A percentile compares a stretch with the other conserved stretches of the same genome.
phyloP scores from a whole-genome alignment of 1,140 invertebrate genomes.

The Campoletis sonorensis region DNA sequence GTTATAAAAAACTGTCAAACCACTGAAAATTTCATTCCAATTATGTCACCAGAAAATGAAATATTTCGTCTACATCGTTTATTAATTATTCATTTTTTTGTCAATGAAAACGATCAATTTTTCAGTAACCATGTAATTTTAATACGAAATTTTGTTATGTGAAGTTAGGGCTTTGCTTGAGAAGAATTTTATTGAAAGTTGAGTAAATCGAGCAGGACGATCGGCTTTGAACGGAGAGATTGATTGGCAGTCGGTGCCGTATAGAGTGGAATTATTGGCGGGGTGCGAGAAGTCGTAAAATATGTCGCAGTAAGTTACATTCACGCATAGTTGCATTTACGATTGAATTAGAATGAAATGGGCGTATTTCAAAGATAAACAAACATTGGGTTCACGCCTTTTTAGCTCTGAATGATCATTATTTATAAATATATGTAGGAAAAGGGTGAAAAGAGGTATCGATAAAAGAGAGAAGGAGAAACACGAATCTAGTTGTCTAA shows the following conservation, averaged over 20 bases:
- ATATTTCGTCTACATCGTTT: too few relatives aligned
- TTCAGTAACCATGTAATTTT: too few relatives aligned
- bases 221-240: slow-evolving; percentile 14
- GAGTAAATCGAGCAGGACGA: slow-evolving; percentile 32
- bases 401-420: neutral
- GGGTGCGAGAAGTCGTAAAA: slow-evolving; percentile 49
- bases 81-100: too few relatives aligned
- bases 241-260: neutral
- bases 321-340: neutral
- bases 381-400: neutral
- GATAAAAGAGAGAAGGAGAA: slow-evolving; percentile 43
- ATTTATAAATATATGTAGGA: neutral
- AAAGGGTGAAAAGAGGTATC: slow-evolving; percentile 6
- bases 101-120: too few relatives aligned
- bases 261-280: neutral
- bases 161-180: neutral
- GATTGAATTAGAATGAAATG: too few relatives aligned
- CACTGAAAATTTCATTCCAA: too few relatives aligned
- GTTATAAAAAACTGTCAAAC: too few relatives aligned
- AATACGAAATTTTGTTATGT: too few relatives aligned
- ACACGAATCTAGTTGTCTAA: slow-evolving; percentile 56
- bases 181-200: slow-evolving; percentile 3
- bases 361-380: neutral
- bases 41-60: too few relatives aligned
- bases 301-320: slow-evolving; percentile 34